Base-by-base conservation (phyloP, 2,797 vertebrate species). In the Cyprinella venusta region DNA sequence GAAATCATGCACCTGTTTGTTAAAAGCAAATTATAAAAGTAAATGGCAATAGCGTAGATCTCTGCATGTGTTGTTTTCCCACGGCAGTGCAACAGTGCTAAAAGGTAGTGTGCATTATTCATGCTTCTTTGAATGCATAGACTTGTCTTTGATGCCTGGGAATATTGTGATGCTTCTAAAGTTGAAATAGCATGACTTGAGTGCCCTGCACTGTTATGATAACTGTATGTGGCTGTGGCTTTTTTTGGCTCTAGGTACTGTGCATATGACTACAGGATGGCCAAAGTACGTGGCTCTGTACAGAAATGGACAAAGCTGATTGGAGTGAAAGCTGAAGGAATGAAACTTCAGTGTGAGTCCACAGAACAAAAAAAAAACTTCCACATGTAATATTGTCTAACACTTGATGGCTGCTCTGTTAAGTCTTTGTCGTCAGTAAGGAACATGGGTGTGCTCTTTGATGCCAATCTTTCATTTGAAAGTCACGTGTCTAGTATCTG, bases 1-100 rank as follows among this genome's bases (percentile, higher is more conserved):
- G 38, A 40, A 45, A 77, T 45, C 38, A 45, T 45, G 40, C 75
- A 48, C n/a, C 38, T 64, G 75, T 45, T 18, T 45, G 16, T 19
- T 77, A 18, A 77, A 77, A 77, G 24, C 59, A 63, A 76, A 26
- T 59, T 59, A 8, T 42, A 18, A 63, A 45, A 45, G n/a, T 63
- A 76, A 30, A 63, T 45, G 19, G 16, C 56, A 76, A 76, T 76
- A 15, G 36, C 4, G 1, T 30, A 63, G 56, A 63, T 18, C n/a
- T 76, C 38, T 5, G 3, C 56, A 77, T 64, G 75, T 77, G 56
- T 30, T 63, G 56, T 77, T 63, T 77, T 77, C 75, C 75, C 56
- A 77, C 18, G n/a, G 18, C n/a, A 8, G 40, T 30, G 18, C 75
- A 77, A 30, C 56, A 63, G 59, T 77, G 40, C 38, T 63, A 19